Evolutionary conservation across 1,140 invertebrate species (phyloP).

Genomic region (Armadillidium nasatum): DNA sequence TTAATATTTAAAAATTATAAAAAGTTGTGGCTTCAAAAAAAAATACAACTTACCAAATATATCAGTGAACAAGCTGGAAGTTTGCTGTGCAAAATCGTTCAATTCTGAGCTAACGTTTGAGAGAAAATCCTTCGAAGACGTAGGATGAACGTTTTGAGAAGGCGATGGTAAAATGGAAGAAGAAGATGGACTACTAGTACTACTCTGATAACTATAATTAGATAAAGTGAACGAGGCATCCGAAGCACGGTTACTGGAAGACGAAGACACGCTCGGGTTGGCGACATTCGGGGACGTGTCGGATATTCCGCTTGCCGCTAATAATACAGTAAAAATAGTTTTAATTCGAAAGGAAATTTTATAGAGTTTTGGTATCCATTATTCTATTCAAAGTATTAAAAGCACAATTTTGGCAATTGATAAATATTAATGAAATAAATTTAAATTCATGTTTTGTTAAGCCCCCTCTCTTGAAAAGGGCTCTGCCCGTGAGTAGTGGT

Average conservation of each 20-base stretch:
- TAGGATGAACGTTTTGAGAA: constrained; percentile 24
- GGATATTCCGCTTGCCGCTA: constrained; percentile 7
- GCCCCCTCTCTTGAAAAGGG: no score
- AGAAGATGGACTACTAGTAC: constrained; percentile 23
- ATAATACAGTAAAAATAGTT: background rate
- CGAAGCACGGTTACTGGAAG: constrained; percentile 12
- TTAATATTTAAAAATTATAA: no score
- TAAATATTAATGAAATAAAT: no score
- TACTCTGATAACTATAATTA: constrained; percentile 22
- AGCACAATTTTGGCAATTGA: no score
- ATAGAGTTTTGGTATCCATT: no score
- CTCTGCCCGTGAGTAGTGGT: no score
- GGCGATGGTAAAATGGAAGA: background rate
- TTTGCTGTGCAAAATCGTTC: constrained; percentile 82
- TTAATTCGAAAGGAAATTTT: no score
- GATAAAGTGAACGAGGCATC: background rate
- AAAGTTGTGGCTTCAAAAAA: no score
- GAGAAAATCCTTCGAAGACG: constrained; percentile 67
- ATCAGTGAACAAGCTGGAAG: constrained; percentile 84
- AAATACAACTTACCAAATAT: constrained; percentile 65
- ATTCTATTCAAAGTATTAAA: no score
- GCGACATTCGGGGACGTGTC: constrained; percentile 25
- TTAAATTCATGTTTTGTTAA: no score
- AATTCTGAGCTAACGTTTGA: constrained; percentile 82
- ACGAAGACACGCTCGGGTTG: constrained; percentile 23